Evolutionary conservation across 1,140 invertebrate species (phyloP).

Genomic region (Drosophila lini): DNA sequence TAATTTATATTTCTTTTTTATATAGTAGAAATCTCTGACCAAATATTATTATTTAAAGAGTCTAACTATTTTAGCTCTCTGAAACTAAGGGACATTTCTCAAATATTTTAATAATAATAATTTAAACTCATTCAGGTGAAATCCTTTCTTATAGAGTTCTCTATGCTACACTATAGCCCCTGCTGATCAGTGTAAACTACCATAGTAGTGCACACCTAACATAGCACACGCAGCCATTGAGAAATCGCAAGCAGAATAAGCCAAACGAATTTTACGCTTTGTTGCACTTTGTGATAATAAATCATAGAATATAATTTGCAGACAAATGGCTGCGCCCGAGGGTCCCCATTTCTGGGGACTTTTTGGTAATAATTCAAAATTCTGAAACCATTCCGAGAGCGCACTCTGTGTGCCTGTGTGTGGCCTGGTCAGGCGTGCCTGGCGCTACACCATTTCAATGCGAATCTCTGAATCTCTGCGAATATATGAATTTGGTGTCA

Average conservation of each 20-base stretch:
- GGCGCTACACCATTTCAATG: conserved; percentile 39
- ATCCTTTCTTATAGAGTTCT: not conserved
- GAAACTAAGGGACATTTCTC: not conserved
- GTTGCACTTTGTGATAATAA: conserved; percentile 79
- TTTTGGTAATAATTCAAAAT: conserved; percentile 70
- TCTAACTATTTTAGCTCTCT: not conserved
- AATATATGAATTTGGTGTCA: conserved; percentile 64
- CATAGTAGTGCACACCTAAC: conserved; percentile 13
- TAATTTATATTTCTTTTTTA: not conserved
- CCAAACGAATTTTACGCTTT: conserved; percentile 80
- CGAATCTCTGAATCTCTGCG: conserved; percentile 11
- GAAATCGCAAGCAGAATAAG: conserved; percentile 43
- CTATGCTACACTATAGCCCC: not conserved
- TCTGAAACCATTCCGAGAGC: conserved; percentile 19
- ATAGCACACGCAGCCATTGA: conserved; percentile 35
- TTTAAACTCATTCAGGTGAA: not conserved
- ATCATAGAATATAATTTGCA: conserved; percentile 78
- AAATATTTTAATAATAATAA: not conserved
- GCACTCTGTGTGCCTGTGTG: conserved; percentile 25
- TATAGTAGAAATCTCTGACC: not conserved
- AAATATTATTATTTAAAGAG: not conserved
- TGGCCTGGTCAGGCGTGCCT: conserved; percentile 44
- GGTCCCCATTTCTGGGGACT: conserved; percentile 45
- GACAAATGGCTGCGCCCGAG: conserved; percentile 51
- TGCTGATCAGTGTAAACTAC: conserved; percentile 59